Evolutionary conservation across 2,888 invertebrate genomes (phyloP).

Genomic region (Dioctria linearis): DNA sequence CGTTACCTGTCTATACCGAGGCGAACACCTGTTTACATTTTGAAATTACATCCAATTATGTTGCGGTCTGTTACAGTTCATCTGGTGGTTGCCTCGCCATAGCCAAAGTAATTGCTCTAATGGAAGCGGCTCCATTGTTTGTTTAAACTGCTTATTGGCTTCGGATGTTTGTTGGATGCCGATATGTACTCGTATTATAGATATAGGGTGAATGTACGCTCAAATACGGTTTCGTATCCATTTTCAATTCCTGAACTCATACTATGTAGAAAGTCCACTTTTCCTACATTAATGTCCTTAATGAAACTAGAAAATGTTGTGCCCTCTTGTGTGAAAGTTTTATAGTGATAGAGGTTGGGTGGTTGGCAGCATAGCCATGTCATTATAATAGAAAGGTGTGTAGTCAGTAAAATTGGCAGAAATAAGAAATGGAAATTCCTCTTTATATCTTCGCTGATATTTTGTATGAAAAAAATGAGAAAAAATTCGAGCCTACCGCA

Average conservation of each 20-base stretch:
- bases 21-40: conserved; percentile 47
- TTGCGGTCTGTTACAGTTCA: conserved; percentile 43
- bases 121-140: conserved; percentile 17
- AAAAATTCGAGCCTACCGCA: neutral
- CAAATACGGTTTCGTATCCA: neutral
- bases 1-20: conserved; percentile 7
- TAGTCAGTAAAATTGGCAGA: neutral
- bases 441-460: neutral
- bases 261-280: neutral
- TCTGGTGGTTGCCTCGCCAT: conserved; percentile 28
- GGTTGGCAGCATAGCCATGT: neutral
- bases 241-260: neutral
- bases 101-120: conserved; percentile 38
- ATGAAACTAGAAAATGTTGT: neutral
- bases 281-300: neutral
- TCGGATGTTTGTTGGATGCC: neutral
- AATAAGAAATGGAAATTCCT: conserved; percentile 11
- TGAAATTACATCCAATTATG: conserved; percentile 45
- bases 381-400: neutral
- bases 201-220: too few relatives aligned
- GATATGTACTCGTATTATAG: neutral
- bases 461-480: conserved; percentile 5
- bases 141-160: conserved; percentile 38
- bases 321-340: neutral
- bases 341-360: too few relatives aligned